Conservation (phyloP, 2,113 vertebrate genomes). For the Micronycteris hirsuta region DNA sequence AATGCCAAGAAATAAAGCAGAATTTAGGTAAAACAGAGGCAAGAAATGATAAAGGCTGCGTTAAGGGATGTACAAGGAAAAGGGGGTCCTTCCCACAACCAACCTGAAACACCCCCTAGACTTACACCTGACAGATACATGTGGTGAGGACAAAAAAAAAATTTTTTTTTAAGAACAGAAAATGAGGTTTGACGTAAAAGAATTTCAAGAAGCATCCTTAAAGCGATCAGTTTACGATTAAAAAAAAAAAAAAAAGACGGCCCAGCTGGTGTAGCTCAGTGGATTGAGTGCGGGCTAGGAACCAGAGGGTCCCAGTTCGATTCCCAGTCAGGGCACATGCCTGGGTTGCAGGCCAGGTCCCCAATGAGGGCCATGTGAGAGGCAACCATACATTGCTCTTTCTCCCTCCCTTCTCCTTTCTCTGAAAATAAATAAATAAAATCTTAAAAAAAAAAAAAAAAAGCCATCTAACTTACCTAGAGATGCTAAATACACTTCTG, state of each 20-base stretch:
- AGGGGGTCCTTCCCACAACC: neutral
- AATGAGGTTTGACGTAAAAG: neutral
- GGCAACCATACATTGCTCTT: no score
- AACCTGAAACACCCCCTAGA: neutral
- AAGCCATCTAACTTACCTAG: constrained; percentile 85
- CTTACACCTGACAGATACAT: neutral
- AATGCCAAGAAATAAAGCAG: constrained; percentile 2
- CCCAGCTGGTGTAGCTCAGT: no score
- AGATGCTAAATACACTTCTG: constrained; percentile 92
- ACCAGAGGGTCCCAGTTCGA: no score
- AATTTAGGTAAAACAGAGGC: constrained; percentile 28
- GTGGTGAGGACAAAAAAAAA: neutral
- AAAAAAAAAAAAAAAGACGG: neutral
- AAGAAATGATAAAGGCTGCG: neutral
- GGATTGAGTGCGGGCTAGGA: no score
- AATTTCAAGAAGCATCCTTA: constrained; percentile 12
- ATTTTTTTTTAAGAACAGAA: neutral
- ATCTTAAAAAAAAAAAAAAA: neutral
- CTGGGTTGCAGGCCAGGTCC: no score
- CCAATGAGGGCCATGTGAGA: no score
- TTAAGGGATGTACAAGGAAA: neutral
- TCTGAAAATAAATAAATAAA: no score
- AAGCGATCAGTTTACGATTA: neutral
- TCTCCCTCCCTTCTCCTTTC: no score
- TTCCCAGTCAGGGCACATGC: no score